Evolutionary conservation across 1,140 invertebrate genomes (phyloP), one percentile per base, ranked within the genome.

Genomic region (Mya arenaria): DNA sequence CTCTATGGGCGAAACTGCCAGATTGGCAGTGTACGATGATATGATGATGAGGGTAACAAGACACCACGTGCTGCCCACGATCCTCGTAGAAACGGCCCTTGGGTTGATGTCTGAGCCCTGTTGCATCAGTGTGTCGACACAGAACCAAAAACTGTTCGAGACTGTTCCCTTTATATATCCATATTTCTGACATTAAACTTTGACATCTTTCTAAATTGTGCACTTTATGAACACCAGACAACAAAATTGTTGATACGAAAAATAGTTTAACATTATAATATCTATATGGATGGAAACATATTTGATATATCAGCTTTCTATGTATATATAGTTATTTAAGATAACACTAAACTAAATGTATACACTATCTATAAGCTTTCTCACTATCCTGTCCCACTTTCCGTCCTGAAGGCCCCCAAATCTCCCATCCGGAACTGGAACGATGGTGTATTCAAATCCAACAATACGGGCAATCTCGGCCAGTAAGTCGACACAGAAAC

Each of bases 21-120:
- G 93, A 94, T 99, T 99, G 15, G 98, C 98, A 1, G 98, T 99
- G 92, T 99, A 99, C 25, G 98, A 98, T 0, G 98, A 98, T 79
- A 99, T 98, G 89, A 99, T 98, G 90, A 99, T 99, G 23, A 99
- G 94, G 0, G 98, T 99, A 93, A 99, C 99, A 93, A 99, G 99
- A 97, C 98, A 99, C 98, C 98, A 99, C 83, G 99, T 98, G 19
- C 90, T 89, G 25, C 91, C 91, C 2, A 93, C 89, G 23, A 93
- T 89, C 32, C 92, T 82, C 13, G 91, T 93, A 8, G 91, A 92
- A 36, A 91, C 80, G 10, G 91, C 90, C 48, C 90, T 69, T 0
- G 92, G 92, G 79, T 89, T 89, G 10, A 93, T 83, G 69, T 93
- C 92, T 8, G 90, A 92, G 0, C 92, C 94, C 80, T 93, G 92